Evolutionary conservation across 2,797 vertebrate genomes (phyloP), one percentile per base, ranked within the genome.

Genomic region (Lepus townsendii): DNA sequence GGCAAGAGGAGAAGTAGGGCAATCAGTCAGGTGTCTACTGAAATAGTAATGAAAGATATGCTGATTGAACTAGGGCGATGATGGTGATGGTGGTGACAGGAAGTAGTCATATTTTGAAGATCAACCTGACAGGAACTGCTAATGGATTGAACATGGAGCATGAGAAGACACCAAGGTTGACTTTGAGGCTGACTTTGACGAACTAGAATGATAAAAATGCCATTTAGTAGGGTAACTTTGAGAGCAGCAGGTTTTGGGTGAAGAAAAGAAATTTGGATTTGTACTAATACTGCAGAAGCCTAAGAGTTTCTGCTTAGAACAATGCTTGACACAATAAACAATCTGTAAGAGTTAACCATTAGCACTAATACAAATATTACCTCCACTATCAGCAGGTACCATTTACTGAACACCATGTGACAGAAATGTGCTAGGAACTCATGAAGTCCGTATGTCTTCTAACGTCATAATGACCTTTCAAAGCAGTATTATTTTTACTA

Each of bases 1-100:
- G 19, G 66, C 52, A 95, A 93, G 11, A 93, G 57, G 17, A 60
- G 19, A 89, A 92, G 30, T 9, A 68, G 57, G 50, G 30, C 63
- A 27, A 20, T 75, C 19, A 86, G 68, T 75, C 16, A 75, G 50
- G 60, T 71, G 42, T 6, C 32, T 88, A 80, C 1, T 80, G 52
- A 94, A 96, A 80, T 57, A 88, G n/a, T 47, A 30, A 84, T 84
- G 79, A 91, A 96, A 38, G 66, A 62, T 30, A 38, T 20, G 5
- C 63, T 57, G 65, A 19, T n/a, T 87, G 65, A 90, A 77, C 50
- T 20, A 93, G 66, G 13, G 38, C 68, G 26, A 60, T 9, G n/a
- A 38, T 42, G 57, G 32, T 69, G 38, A 35, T 63, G 35, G 38
- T 50, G 52, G n/a, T 68, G 24, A 77, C 76, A 20, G n/a, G 17